Evolutionary conservation across 2,888 invertebrate species (phyloP).

Genomic region (Noctua comes): DNA sequence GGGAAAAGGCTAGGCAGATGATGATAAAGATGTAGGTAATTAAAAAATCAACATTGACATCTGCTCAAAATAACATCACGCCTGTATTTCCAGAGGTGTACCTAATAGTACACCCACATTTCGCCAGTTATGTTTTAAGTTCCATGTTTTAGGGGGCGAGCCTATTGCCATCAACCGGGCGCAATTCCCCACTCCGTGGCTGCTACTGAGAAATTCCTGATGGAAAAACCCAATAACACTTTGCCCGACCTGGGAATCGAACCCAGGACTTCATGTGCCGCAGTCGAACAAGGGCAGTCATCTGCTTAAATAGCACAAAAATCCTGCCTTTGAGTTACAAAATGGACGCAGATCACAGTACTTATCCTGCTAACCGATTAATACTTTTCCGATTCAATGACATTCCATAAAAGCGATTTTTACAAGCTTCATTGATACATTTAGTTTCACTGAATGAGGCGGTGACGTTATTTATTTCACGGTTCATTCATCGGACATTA

Average conservation of each 20-base stretch:
- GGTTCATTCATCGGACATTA: constrained; percentile 31
- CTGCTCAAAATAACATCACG: background rate
- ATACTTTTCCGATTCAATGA: constrained; percentile 33
- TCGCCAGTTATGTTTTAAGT: too few species aligned
- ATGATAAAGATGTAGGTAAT: background rate
- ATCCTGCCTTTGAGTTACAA: background rate
- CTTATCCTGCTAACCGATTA: constrained; percentile 12
- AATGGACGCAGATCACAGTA: constrained; percentile 9
- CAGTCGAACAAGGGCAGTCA: background rate
- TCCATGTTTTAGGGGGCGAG: too few species aligned
- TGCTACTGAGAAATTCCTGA: too few species aligned
- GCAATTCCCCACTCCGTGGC: too few species aligned
- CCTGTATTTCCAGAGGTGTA: too few species aligned
- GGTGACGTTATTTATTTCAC: constrained; percentile 44
- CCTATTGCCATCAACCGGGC: too few species aligned
- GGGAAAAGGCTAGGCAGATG: background rate
- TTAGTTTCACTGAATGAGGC: constrained; percentile 35
- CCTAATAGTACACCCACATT: too few species aligned
- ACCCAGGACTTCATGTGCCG: too few species aligned
- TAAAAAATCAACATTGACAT: background rate
- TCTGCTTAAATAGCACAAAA: background rate
- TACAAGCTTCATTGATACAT: constrained; percentile 48
- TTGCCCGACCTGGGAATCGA: too few species aligned
- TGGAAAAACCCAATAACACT: too few species aligned
- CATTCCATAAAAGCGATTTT: constrained; percentile 27